Conservation (phyloP, 2,113 vertebrate genomes). For the Psittacula cyanocephala region DNA sequence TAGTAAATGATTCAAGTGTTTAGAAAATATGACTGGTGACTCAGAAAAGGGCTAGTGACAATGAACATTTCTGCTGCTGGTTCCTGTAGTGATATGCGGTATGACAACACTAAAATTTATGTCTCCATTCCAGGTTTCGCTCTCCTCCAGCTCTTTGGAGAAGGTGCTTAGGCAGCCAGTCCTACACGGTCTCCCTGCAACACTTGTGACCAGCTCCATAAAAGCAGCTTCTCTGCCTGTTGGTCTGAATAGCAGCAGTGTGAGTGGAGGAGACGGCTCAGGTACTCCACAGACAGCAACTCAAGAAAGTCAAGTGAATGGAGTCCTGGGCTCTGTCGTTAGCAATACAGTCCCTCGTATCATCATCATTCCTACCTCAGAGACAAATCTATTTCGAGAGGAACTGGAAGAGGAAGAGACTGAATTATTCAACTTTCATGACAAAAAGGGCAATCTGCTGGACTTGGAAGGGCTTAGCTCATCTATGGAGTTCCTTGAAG, state of each 20-base stretch:
- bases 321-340: slow-evolving; percentile 1
- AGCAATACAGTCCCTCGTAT: slow-evolving; percentile 55
- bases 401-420: slow-evolving; percentile 27
- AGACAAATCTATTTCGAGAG: slow-evolving; percentile 36
- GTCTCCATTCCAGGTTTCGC: neutral
- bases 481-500: slow-evolving; percentile 60
- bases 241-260: slow-evolving; percentile 24
- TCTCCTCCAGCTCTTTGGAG: slow-evolving; percentile 46
- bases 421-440: slow-evolving; percentile 36
- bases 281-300: neutral
- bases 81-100: neutral
- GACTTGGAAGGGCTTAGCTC: slow-evolving; percentile 62
- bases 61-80: neutral
- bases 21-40: neutral
- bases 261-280: neutral
- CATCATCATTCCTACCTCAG: slow-evolving; percentile 70
- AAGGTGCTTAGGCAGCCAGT: neutral
- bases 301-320: neutral
- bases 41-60: neutral
- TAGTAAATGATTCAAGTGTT: neutral
- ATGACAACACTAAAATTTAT: neutral
- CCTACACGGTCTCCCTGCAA: neutral
- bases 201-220: slow-evolving; percentile 25
- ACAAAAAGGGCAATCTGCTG: slow-evolving; percentile 58
- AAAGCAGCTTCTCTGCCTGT: slow-evolving; percentile 61